Evolutionary conservation across 1,140 invertebrate species (phyloP), one percentile per base, ranked within the genome.

Genomic region (Temnothorax longispinosus): DNA sequence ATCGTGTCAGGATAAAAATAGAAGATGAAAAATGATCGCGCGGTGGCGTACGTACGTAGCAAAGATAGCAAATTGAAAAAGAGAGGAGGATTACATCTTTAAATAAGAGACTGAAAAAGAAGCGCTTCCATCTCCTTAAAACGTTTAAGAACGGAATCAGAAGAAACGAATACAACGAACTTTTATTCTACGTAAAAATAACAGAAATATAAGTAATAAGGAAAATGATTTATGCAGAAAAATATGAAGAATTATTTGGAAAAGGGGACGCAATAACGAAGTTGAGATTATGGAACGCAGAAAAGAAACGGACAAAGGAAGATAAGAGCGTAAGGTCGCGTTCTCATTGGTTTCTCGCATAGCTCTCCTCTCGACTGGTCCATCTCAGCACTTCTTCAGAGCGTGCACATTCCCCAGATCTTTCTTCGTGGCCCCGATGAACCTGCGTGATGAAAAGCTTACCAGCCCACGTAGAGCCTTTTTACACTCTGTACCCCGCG

Each of bases 381-480:
- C 47, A 88, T 89, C 87, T 89, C 91, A 52, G 81, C 87, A 91
- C 87, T 93, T 92, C 90, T 94, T 94, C 89, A 89, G 92, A 93
- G 91, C 91, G 87, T 81, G 87, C 90, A 89, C 94, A 95, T 94
- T 94, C 92, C 87, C 82, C 88, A 87, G 91, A 88, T 90, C 87
- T 91, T 85, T 89, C 89, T 85, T 92, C 89, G 91, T 94, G 94
- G 93, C 94, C 94, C 91, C 93, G 94, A 95, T 94, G 94, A 95
- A 95, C 94, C 88, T 92, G 88, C 93, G 94, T 93, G 94, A 94
- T 94, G 94, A 93, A 95, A 94, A 93, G 91, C 91, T 89, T 86
- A 65, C 92, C 91, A 88, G 87, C 90, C 90, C 88, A 93, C 91
- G 91, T 91, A 77, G 27, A 60, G 60, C 56, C 67, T 90, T 80